These are phyloP conservation scores for Scaptomyza parva DNA, from an alignment of 2,888 invertebrate genomes.

Conservation along the genomic window DNA sequence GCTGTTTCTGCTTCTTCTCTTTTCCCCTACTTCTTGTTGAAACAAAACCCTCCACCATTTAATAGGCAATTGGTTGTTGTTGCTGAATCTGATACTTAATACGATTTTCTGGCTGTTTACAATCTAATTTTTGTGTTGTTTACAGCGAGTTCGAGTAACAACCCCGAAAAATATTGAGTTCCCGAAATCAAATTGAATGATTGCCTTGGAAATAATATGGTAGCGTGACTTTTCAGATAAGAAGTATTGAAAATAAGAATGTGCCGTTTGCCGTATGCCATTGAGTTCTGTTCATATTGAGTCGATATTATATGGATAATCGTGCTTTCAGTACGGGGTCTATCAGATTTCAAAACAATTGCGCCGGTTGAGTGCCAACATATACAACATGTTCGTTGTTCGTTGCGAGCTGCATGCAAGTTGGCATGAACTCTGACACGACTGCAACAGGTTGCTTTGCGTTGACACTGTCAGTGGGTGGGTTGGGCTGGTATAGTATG, in stretches of 20 bases:
- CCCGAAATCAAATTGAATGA: conserved; percentile 23
- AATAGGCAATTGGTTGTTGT: no score
- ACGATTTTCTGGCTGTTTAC: conserved; percentile 31
- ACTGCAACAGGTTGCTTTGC: conserved; percentile 49
- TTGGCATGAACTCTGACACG: conserved; percentile 49
- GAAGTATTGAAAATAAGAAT: no score
- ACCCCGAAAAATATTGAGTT: no score
- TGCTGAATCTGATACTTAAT: neutral
- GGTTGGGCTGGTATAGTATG: no score
- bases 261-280: no score
- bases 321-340: neutral
- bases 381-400: conserved; percentile 45
- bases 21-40: no score
- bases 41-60: neutral
- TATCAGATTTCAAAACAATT: conserved; percentile 14
- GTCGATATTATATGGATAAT: no score
- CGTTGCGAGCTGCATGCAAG: conserved; percentile 8
- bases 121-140: conserved; percentile 60
- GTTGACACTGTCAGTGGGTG: neutral
- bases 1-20: neutral
- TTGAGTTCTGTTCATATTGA: no score
- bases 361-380: conserved; percentile 17
- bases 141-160: conserved; percentile 49
- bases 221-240: neutral
- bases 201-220: conserved; percentile 30